Evolutionary conservation across 2,113 vertebrate genomes (phyloP), one percentile per base, ranked within the genome.

Genomic region (Percopsis transmontana): DNA sequence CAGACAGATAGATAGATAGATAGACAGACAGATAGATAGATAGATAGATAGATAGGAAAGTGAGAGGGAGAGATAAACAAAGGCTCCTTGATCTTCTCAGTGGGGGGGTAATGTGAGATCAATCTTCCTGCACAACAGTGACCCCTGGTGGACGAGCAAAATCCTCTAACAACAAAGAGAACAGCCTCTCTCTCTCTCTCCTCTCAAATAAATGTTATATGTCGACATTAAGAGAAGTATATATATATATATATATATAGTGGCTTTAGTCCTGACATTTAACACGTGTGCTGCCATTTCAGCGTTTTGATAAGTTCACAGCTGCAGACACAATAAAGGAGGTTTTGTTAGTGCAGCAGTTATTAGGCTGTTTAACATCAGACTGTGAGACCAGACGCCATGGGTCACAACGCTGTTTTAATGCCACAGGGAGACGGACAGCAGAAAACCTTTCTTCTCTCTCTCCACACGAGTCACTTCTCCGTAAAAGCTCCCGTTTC

Each of bases 91-190:
- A 87, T 88, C 80, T 77, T 58, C 63, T 74, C 63, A 59, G 56
- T 16, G 47, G 47, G 67, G 72, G 76, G 65, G 75, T 70, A 27
- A 52, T 44, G 48, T 27, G 18, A 65, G 79, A 81, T 71, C 68
- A 77, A 86, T 77, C 84, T 83, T 56, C 74, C 80, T 91, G 85
- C 82, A 81, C 90, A 90, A 91, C 86, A 91, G 77, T 89, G 90
- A 87, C 90, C 88, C 88, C 90, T 87, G 74, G 84, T 91, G 90
- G 90, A 51, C 19, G 64, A 72, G 80, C 78, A 79, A 77, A 82
- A 67, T 54, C 68, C 70, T 68, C 62, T 20, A 21, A 55, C 53
- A 76, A 63, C 68, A 79, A 75, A 83, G 76, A 18, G 48, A 24
- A 62, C 38, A 38, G 1, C 2, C 23, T 24, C 51, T 55, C 23